Conservation (phyloP, 2,113 vertebrate species). For the Mustelus asterias region DNA sequence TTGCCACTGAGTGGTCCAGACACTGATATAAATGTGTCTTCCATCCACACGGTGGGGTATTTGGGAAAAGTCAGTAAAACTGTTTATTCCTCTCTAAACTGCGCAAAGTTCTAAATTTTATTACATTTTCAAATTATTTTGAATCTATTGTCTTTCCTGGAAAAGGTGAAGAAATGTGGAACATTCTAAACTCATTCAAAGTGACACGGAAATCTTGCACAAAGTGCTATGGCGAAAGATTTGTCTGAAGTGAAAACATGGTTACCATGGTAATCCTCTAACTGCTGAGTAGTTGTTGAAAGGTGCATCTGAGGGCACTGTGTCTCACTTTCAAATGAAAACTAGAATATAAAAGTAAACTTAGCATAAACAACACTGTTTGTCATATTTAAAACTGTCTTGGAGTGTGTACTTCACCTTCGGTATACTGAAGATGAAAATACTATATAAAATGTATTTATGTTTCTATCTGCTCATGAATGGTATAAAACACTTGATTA, state of each 20-base stretch:
- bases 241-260: conserved; percentile 43
- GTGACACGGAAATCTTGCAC: conserved; percentile 78
- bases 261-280: conserved; percentile 3
- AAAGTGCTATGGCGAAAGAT: conserved; percentile 85
- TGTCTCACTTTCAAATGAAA: conserved; percentile 14
- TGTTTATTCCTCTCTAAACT: conserved; percentile 68
- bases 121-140: conserved; percentile 31
- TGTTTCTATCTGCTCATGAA: neutral
- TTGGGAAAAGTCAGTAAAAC: conserved; percentile 99
- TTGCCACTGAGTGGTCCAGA: conserved; percentile 85
- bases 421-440: neutral
- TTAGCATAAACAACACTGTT: neutral
- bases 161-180: conserved; percentile 5
- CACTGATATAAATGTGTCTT: conserved; percentile 80
- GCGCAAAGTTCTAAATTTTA: conserved; percentile 78
- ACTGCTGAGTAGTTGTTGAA: neutral
- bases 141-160: conserved; percentile 17
- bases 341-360: conserved; percentile 17
- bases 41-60: conserved; percentile 87
- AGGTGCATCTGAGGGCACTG: neutral
- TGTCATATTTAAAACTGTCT: neutral
- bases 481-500: neutral
- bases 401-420: neutral
- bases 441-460: neutral
- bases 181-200: conserved; percentile 21